Percentiles rank a stretch among this genome's conserved stretches.
Evolutionary conservation across 2,113 vertebrate genomes (phyloP).

Genomic region (Rhinichthys klamathensis): DNA sequence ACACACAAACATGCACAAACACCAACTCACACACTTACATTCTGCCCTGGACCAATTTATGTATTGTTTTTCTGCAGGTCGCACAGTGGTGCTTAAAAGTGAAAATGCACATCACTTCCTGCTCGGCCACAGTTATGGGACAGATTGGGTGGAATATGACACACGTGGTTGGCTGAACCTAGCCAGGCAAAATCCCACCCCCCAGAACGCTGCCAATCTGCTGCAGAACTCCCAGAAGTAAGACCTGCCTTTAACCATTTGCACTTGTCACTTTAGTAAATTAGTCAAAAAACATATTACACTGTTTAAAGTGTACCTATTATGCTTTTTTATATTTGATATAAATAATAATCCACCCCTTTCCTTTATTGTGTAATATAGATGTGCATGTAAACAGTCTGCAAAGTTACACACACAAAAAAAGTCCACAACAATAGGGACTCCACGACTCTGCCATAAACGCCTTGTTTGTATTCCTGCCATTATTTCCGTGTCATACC

Average conservation of each 20-base stretch:
- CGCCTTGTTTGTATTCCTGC: no score
- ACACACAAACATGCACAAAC: background rate
- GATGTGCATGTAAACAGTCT: no score
- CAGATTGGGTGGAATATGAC: conserved; percentile 95
- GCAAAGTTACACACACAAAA: no score
- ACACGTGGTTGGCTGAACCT: conserved; percentile 86
- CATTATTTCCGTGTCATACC: no score
- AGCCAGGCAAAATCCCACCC: conserved; percentile 88
- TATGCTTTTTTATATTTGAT: no score
- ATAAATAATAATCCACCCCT: no score
- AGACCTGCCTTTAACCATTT: conserved; percentile 47
- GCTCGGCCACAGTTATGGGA: conserved; percentile 91
- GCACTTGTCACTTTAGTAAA: background rate
- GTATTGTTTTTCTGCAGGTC: conserved; percentile 73
- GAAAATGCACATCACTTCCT: conserved; percentile 88
- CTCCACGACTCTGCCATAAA: no score
- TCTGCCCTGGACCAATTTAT: conserved; percentile 9
- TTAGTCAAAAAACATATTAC: no score
- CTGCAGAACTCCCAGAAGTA: conserved; percentile 97
- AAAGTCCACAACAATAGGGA: background rate
- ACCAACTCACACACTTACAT: conserved; percentile 12
- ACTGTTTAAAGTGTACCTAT: no score
- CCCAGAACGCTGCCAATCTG: conserved; percentile 81
- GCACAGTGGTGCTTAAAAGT: conserved; percentile 85
- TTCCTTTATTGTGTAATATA: no score